These are phyloP conservation scores for Myxocyprinus asiaticus DNA, from an alignment of 2,113 vertebrate species.

Conservation along the genomic window DNA sequence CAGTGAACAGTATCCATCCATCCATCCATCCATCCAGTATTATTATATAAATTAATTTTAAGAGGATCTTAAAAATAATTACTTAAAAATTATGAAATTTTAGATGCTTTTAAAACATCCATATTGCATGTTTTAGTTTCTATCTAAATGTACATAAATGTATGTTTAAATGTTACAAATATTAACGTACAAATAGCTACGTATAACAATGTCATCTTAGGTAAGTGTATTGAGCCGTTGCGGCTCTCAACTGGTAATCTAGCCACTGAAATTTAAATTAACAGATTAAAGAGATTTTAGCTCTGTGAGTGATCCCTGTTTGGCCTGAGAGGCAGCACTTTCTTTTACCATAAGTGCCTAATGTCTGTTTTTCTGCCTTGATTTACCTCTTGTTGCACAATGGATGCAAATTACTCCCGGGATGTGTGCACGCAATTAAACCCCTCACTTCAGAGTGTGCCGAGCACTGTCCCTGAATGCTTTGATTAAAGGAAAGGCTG, in stretches of 20 bases:
- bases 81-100: too few species aligned
- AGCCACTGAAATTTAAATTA: background rate
- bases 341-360: conserved; percentile 37
- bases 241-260: background rate
- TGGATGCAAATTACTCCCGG: conserved; percentile 59
- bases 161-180: too few species aligned
- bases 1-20: too few species aligned
- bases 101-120: too few species aligned
- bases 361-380: conserved; percentile 54
- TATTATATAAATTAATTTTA: too few species aligned
- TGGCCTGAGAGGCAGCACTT: conserved; percentile 26
- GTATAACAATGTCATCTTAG: background rate
- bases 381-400: conserved; percentile 61
- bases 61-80: too few species aligned
- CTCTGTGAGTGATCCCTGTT: conserved; percentile 16
- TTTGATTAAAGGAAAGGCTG: conserved; percentile 51
- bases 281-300: conserved; percentile 12
- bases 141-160: too few species aligned
- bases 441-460: conserved; percentile 25
- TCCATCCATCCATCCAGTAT: too few species aligned
- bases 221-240: conserved; percentile 8
- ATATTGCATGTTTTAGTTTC: too few species aligned
- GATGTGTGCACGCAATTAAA: conserved; percentile 58
- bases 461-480: conserved; percentile 43
- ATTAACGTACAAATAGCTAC: too few species aligned